These are phyloP conservation scores for Plebejus melissa DNA, from an alignment of 2,888 invertebrate species.

Conservation along the genomic window DNA sequence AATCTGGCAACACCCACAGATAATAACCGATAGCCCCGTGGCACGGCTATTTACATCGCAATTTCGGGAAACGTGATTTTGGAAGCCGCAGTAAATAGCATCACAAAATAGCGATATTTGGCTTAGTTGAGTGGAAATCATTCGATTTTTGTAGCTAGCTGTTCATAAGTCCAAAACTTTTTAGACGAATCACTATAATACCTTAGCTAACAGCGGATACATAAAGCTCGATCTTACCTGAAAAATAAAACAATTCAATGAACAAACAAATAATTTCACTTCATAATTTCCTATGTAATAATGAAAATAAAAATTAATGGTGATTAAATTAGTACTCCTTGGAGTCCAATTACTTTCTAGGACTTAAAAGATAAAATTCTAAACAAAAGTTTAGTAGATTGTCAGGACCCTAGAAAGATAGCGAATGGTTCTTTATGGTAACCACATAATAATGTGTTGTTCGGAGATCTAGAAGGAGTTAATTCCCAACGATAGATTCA, in stretches of 20 bases:
- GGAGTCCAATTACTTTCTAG: not conserved
- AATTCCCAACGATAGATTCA: constrained; percentile 40
- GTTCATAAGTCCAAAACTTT: not conserved
- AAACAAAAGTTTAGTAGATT: not conserved
- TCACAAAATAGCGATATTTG: constrained; percentile 12
- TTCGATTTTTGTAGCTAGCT: not conserved
- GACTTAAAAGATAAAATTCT: not conserved
- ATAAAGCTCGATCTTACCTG: not conserved
- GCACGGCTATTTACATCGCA: constrained; percentile 35
- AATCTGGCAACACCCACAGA: constrained; percentile 21
- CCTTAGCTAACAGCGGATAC: not conserved
- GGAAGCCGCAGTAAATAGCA: constrained; percentile 8
- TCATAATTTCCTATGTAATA: not conserved
- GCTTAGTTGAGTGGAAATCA: not conserved
- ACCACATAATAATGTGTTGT: not conserved
- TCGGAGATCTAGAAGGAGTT: not conserved
- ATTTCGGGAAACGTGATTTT: constrained; percentile 31
- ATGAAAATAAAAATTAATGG: not conserved
- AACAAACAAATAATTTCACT: not conserved
- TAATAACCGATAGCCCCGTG: constrained; percentile 32
- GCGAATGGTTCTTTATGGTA: no score
- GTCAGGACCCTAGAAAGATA: not conserved
- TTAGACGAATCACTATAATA: not conserved
- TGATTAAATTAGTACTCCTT: not conserved
- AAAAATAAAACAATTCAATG: not conserved